Evolutionary conservation across 2,113 vertebrate genomes (phyloP), one percentile per base, ranked within the genome.

Genomic region (Calonectris borealis): DNA sequence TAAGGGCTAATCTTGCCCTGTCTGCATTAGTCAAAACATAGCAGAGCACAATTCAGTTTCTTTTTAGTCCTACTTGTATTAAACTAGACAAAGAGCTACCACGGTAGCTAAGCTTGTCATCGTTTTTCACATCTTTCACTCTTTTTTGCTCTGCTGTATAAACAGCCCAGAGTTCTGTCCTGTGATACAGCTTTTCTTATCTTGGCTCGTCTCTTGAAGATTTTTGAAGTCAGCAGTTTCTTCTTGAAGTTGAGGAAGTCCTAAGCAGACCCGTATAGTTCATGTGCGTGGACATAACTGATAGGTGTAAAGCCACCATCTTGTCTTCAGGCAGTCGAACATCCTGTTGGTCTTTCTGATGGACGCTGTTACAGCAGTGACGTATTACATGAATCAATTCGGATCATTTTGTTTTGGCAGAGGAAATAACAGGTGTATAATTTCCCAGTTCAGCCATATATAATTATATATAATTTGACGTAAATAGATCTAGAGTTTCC

Each of bases 381-480:
- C 2, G 3, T 49, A 13, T 9, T 52, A 10, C 21, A 18, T 42
- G 82, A 73, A 58, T 88, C 3, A 4, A 48, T 88, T 90, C 46
- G 3, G 6, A n/a, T 57, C 1, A 4, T 32, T 69, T 60, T 58
- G 44, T 96, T 93, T 79, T 79, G 68, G 68, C 69, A 89, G 54
- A 58, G 95, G 78, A 94, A 97, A 42, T 95, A 91, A 80, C 86
- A 97, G 96, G 93, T 96, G 81, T 94, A 58, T 96, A 22, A 93
- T 97, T 96, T 95, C 78, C 61, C 84, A 91, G 71, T 89, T 85
- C 83, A 91, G 81, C 81, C 58, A 52, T 91, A 64, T 80, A 34
- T 94, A 87, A 94, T 95, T 94, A 71, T 89, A 91, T 95, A 57
- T 94, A 94, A 95, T 96, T 94, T 95, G 58, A 83, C 75, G 93